Percentiles rank a stretch among this genome's conserved stretches.
These are phyloP conservation scores for Sinocyclocheilus anophthalmus DNA, from an alignment of 2,113 vertebrate species.

Conservation along the genomic window DNA sequence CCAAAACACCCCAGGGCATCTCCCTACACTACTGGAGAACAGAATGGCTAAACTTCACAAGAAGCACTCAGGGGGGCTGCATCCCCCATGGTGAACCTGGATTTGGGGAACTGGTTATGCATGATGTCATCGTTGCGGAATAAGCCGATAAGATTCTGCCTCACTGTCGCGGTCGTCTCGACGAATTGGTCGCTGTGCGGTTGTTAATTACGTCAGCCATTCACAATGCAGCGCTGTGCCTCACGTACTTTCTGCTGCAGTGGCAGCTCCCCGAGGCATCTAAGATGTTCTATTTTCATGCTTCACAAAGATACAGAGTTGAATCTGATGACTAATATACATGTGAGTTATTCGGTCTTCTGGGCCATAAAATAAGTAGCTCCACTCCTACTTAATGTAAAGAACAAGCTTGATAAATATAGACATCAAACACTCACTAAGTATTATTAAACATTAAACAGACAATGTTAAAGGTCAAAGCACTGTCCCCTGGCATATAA, in stretches of 20 bases:
- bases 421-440: not conserved
- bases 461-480: slow-evolving; percentile 23
- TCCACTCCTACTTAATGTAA: not conserved
- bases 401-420: not conserved
- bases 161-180: not conserved
- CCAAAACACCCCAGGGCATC: not conserved
- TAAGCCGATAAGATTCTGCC: slow-evolving; percentile 24
- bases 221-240: slow-evolving; percentile 17
- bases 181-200: slow-evolving; percentile 15
- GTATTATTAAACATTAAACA: not conserved
- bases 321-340: not conserved
- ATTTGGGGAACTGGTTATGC: slow-evolving; percentile 31
- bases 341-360: not conserved
- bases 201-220: slow-evolving; percentile 37
- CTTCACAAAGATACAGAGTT: slow-evolving; percentile 9
- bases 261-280: slow-evolving; percentile 5
- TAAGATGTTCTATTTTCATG: not conserved
- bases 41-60: slow-evolving; percentile 21
- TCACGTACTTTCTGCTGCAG: slow-evolving; percentile 32
- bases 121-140: slow-evolving; percentile 41
- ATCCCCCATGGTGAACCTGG: slow-evolving; percentile 11
- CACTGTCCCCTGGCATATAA: not conserved
- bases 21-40: slow-evolving; percentile 1
- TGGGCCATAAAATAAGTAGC: not conserved
- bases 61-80: not conserved